Evolutionary conservation across 1,140 invertebrate species (phyloP).

Genomic region (Drosophila jambulina): DNA sequence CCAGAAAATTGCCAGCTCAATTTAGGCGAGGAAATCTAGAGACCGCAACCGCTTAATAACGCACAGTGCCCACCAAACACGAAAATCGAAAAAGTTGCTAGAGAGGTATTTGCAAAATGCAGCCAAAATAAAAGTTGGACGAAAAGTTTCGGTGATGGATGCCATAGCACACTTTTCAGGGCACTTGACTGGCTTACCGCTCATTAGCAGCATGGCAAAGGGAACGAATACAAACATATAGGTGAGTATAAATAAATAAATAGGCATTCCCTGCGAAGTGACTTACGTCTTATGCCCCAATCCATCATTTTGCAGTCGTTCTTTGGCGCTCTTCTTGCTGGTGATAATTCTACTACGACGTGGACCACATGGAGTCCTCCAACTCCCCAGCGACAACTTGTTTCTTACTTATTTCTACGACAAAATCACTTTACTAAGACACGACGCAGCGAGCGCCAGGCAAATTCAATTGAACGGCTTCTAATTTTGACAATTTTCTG

Average conservation of each 20-base stretch:
- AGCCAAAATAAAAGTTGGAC: constrained; percentile 23
- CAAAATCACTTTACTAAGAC: constrained; percentile 55
- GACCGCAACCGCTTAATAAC: constrained; percentile 39
- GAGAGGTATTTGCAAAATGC: constrained; percentile 38
- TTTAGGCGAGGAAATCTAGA: constrained; percentile 24
- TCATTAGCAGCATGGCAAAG: constrained; percentile 36
- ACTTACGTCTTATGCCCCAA: constrained; percentile 93
- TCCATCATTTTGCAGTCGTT: constrained; percentile 88
- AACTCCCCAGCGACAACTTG: not conserved
- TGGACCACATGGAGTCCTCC: constrained; percentile 37
- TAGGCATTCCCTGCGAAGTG: constrained; percentile 34
- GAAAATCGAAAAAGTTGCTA: constrained; percentile 38
- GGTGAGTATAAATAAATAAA: constrained; percentile 14
- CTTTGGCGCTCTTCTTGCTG: constrained; percentile 24
- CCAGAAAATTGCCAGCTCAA: constrained; percentile 35
- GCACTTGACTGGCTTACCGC: constrained; percentile 25
- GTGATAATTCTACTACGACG: constrained; percentile 28
- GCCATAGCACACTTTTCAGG: constrained; percentile 55
- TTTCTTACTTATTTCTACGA: constrained; percentile 1
- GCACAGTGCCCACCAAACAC: constrained; percentile 21
- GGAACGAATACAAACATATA: constrained; percentile 6
- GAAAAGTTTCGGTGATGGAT: constrained; percentile 26
- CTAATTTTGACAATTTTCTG: constrained; percentile 82
- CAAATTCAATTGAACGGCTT: constrained; percentile 78
- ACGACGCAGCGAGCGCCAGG: constrained; percentile 11